Base-by-base conservation (phyloP, 1,140 invertebrate genomes). In the Penaeus japonicus region DNA sequence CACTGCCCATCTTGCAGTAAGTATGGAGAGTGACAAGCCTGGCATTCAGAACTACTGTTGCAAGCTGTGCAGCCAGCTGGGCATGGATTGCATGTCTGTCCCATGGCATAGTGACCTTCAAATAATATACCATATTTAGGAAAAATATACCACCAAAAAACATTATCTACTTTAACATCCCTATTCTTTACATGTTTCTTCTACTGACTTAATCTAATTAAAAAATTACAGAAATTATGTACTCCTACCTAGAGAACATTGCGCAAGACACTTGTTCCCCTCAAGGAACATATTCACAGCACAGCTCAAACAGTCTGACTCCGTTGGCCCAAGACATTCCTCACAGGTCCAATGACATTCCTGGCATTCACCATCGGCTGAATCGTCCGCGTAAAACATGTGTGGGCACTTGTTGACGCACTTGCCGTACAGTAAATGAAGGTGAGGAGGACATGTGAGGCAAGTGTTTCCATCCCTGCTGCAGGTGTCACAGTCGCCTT, bases 281-380 rank as follows among this genome's bases (percentile, higher is more conserved):
- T 90, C 82, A 18, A 73, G 75, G 24, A 89, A 81, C 62, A 75
- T 83, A 27, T 57, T 83, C 17, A 54, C 20, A 54, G 77, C 87
- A 55, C 89, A 90, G 5, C 79, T 77, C 18, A 90, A 27, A 65
- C 89, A 90, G 70, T 90, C 89, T 18, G 65, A 47, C 47, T 81
- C 75, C 24, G 59, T 81, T 35, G 89, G 87, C 12, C 89, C 89
- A 27, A 89, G 70, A 73, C 89, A 90, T 35, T 85, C 62, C n/a
- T 83, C 85, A 75, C 89, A 90, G 1, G 89, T 86, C 87, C 88
- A 90, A 65, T 90, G 89, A 47, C 89, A 90, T 27, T 90, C 89
- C 47, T 30, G 85, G 57, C 89, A 90, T 62, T 89, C 87, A 55
- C 89, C 81, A 54, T 82, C 86, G 35, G 78, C 79, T 27, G 75